Percentiles rank a stretch among this genome's conserved stretches.
phyloP scores from a whole-genome alignment of 2,113 vertebrate genomes.

The Pteruthius melanotis region DNA sequence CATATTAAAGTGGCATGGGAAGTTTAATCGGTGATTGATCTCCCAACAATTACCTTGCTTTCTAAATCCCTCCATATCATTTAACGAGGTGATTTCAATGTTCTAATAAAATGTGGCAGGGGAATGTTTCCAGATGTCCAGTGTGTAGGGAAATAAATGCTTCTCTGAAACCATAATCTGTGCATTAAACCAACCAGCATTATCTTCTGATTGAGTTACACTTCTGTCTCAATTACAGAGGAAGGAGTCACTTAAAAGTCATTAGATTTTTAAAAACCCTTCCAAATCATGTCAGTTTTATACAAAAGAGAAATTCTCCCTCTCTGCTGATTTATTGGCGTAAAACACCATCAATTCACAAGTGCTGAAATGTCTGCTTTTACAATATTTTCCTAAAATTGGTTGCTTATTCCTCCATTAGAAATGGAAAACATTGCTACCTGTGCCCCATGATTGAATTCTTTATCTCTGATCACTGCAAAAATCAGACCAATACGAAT shows the following conservation, averaged over 20 bases:
- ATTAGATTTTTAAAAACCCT: not conserved
- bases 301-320: not conserved
- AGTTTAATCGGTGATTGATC: constrained; percentile 28
- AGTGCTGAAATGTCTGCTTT: not conserved
- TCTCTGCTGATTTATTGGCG: not conserved
- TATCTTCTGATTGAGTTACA: not conserved
- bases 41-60: constrained; percentile 18
- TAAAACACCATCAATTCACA: not conserved
- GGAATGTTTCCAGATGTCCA: constrained; percentile 49
- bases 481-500: not conserved
- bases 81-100: constrained; percentile 49
- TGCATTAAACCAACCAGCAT: not conserved
- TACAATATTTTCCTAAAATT: not conserved
- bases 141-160: not conserved
- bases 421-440: not conserved
- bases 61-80: constrained; percentile 23
- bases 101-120: constrained; percentile 57
- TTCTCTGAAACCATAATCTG: not conserved
- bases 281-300: not conserved
- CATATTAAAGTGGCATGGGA: constrained; percentile 1
- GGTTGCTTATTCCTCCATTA: not conserved
- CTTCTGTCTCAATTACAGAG: not conserved
- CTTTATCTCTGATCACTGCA: not conserved
- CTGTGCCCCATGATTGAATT: not conserved
- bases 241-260: not conserved